phyloP scores from a whole-genome alignment of 2,113 vertebrate genomes.

The Bothrops jararaca region DNA sequence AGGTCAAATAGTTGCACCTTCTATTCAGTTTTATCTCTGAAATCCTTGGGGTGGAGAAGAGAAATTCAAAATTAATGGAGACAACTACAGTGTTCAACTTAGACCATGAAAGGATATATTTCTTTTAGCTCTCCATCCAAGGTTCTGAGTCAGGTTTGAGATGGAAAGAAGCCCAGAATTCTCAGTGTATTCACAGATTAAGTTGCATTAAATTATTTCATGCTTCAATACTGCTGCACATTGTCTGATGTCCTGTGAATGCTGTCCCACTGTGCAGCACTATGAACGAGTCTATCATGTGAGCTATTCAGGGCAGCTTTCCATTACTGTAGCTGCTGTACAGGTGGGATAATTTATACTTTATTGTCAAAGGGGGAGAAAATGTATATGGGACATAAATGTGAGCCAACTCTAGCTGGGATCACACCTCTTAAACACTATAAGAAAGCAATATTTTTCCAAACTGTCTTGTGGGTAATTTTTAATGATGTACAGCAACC shows the following conservation, averaged over 20 bases:
- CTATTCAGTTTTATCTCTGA: constrained; percentile 46
- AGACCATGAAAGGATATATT: constrained; percentile 50
- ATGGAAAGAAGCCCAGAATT: constrained; percentile 57
- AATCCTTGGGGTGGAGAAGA: constrained; percentile 7
- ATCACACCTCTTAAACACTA: constrained; percentile 34
- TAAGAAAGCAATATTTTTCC: constrained; percentile 20
- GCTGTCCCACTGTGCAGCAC: constrained; percentile 17
- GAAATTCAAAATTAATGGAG: constrained; percentile 28
- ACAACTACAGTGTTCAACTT: constrained; percentile 15
- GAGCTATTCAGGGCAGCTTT: constrained; percentile 3
- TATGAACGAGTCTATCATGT: neutral
- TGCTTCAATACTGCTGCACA: constrained; percentile 30
- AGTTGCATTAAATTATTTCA: constrained; percentile 48
- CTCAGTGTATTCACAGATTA: constrained; percentile 38
- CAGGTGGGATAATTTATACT: constrained; percentile 11
- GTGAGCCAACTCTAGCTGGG: constrained; percentile 34
- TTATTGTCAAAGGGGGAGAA: neutral
- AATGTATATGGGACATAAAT: neutral
- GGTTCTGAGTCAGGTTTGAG: constrained; percentile 50
- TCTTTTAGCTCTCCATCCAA: constrained; percentile 24
- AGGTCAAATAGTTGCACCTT: constrained; percentile 24
- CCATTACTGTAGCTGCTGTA: neutral
- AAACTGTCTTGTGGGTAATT: constrained; percentile 21
- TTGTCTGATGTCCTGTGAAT: constrained; percentile 34
- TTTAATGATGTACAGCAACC: constrained; percentile 15